Evolutionary conservation across 2,113 vertebrate genomes (phyloP), one percentile per base, ranked within the genome.

Genomic region (Verasper variegatus): DNA sequence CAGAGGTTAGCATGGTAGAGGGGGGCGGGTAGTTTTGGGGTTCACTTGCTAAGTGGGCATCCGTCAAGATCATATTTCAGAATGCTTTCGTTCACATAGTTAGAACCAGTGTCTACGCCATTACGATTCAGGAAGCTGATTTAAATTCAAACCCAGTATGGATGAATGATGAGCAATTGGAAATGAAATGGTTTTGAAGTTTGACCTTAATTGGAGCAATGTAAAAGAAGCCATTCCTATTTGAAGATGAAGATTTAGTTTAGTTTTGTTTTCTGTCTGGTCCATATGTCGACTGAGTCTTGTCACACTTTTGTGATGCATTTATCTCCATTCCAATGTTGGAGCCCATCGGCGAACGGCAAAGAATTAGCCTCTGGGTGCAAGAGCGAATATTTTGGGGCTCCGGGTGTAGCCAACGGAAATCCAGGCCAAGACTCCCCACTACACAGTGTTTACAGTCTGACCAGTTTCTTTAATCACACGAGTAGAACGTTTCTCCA

Each of bases 1-100:
- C 82, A 86, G 76, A 81, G 77, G 92, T 92, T 86, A 84, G 76
- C 55, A 71, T 77, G 80, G 81, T 66, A 67, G 76, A 78, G 72
- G 56, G 52, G 52, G 24, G 27, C 23, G 11, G 21, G 80, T 18
- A 65, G 62, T 73, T 78, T 69, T 73, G 54, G 59, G 71, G 61
- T 81, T 78, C 62, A 37, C 78, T 83, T 37, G 74, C 83, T 72
- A 57, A 78, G 78, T 86, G 81, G 72, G 79, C 81, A 89, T 91
- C 83, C 49, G 64, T 92, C 84, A 88, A 81, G 80, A 78, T 92
- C 91, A 66, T 61, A 71, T 90, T 92, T 77, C 86, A 77, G 80
- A 86, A 65, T 24, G 27, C 47, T 56, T 82, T 79, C 56, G 75
- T 81, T 82, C 61, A 67, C 12, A 47, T 54, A 83, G 72, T 75